Evolutionary conservation across 35 echinoderm and acorn worm species (phyloP).

Genomic region (Apostichopus californicus): DNA sequence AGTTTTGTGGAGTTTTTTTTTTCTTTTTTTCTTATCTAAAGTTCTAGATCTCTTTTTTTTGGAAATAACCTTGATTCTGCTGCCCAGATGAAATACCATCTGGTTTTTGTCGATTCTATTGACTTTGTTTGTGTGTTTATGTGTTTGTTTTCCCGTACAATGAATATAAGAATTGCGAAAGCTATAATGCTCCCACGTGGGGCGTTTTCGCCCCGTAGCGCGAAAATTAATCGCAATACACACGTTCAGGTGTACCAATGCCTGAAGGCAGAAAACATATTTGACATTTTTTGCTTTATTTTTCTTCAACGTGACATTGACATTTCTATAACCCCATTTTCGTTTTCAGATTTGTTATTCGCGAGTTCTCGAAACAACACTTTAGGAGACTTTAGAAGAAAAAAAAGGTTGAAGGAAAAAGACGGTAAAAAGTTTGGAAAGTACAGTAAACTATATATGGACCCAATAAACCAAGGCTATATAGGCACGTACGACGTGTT

Average conservation of each 20-base stretch:
- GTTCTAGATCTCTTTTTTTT: too few species aligned
- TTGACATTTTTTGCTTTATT: slow-evolving; percentile 11
- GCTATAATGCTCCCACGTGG: slow-evolving; percentile 2
- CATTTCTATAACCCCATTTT: slow-evolving; percentile 5
- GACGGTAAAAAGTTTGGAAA: background rate
- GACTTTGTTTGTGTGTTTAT: background rate
- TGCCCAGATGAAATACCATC: background rate
- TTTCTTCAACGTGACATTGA: background rate
- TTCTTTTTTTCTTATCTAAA: too few species aligned
- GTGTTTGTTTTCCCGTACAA: background rate
- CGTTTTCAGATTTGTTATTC: background rate
- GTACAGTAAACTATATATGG: too few species aligned
- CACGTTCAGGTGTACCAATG: slow-evolving; percentile 9
- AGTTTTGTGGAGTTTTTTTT: too few species aligned
- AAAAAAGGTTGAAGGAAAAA: background rate
- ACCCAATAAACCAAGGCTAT: too few species aligned
- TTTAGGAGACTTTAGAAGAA: background rate
- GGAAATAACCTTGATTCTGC: background rate
- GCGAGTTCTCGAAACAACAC: background rate
- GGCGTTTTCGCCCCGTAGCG: slow-evolving; percentile 15
- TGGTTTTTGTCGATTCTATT: background rate
- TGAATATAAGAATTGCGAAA: background rate
- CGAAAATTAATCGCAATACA: slow-evolving; percentile 4
- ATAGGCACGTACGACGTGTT: too few species aligned
- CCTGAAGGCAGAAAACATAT: slow-evolving; percentile 2